phyloP scores from a whole-genome alignment of 1,140 invertebrate genomes.

The Habropoda laboriosa region DNA sequence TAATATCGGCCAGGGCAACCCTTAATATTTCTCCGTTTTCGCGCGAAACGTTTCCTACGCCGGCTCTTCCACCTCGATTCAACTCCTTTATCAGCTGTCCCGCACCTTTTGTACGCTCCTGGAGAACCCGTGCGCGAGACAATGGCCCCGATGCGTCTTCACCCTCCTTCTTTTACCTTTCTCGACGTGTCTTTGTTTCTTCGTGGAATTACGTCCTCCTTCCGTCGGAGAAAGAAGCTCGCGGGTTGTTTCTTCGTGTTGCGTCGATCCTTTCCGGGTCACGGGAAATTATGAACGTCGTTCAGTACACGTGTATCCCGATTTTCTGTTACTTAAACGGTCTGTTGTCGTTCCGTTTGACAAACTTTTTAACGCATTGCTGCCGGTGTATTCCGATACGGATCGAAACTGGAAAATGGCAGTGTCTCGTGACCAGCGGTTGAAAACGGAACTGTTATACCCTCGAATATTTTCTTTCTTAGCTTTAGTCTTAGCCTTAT shows the following conservation, averaged over 20 bases:
- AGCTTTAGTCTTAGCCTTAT: no score
- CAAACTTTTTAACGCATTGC: no score
- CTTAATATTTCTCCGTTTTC: slow-evolving; percentile 56
- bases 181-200: background rate
- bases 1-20: slow-evolving; percentile 49
- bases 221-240: no score
- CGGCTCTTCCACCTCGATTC: background rate
- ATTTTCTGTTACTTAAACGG: no score
- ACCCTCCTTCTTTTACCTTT: background rate
- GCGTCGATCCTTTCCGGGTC: slow-evolving; percentile 21
- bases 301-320: no score
- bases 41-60: slow-evolving; percentile 7
- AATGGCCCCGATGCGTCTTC: slow-evolving; percentile 42
- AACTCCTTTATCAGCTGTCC: background rate
- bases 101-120: background rate
- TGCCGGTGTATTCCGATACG: no score
- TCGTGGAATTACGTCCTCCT: background rate
- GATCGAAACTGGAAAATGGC: no score
- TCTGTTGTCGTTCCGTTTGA: no score
- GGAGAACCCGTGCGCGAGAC: slow-evolving; percentile 22
- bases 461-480: no score
- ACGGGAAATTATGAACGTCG: no score
- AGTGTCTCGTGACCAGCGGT: no score
- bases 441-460: no score
- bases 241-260: background rate